Percentiles rank a stretch among this genome's conserved stretches.
Conservation (phyloP, 2,888 invertebrate species). For the Eupithecia subumbrata region DNA sequence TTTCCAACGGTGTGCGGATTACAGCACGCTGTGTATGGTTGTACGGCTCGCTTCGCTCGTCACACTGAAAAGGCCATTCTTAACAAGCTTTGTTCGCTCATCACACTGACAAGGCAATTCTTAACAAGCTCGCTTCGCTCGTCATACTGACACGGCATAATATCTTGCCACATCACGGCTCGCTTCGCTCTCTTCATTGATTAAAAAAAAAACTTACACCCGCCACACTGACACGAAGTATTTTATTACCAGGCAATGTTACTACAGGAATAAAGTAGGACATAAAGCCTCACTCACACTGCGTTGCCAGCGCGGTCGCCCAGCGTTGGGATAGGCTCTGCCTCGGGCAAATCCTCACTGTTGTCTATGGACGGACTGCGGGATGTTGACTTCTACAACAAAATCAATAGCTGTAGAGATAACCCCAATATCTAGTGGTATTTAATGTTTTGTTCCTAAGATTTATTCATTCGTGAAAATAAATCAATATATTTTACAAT, state of each 20-base stretch:
- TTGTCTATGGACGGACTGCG: slow-evolving; percentile 71
- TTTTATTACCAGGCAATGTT: neutral
- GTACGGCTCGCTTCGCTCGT: neutral
- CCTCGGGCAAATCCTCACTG: slow-evolving; percentile 52
- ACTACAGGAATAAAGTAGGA: neutral
- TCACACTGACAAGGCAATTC: neutral
- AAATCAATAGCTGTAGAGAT: neutral
- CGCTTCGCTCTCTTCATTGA: neutral
- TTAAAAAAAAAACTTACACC: too few relatives aligned
- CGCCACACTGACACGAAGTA: neutral
- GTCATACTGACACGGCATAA: neutral
- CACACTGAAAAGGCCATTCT: neutral
- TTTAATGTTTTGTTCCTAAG: too few relatives aligned
- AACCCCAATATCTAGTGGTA: too few relatives aligned
- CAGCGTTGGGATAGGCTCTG: slow-evolving; percentile 56
- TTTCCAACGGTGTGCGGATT: neutral
- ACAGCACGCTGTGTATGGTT: too few relatives aligned
- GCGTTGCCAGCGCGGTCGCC: slow-evolving; percentile 68
- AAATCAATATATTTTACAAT: too few relatives aligned
- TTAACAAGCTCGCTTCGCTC: neutral
- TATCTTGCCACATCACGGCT: neutral
- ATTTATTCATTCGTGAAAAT: too few relatives aligned
- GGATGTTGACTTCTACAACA: slow-evolving; percentile 60
- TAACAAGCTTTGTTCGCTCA: neutral
- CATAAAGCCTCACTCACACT: slow-evolving; percentile 58